Percentiles rank a stretch among this genome's conserved stretches.
These are phyloP conservation scores for Craniophora ligustri DNA, from an alignment of 2,888 invertebrate species.

Conservation along the genomic window DNA sequence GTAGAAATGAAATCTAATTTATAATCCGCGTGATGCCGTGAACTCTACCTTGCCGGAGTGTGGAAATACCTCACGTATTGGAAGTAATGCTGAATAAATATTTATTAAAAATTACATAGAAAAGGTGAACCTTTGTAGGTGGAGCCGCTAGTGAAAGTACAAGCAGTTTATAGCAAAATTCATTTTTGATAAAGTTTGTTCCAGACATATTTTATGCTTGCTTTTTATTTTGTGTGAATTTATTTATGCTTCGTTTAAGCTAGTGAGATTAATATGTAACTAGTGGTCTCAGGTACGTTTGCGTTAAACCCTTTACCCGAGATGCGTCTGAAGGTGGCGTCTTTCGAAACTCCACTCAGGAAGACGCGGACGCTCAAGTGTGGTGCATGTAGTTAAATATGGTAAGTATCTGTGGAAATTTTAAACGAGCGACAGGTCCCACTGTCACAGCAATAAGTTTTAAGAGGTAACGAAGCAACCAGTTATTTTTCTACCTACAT, in stretches of 20 bases:
- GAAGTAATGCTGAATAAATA: constrained; percentile 78
- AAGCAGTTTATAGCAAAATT: constrained; percentile 42
- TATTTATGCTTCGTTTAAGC: constrained; percentile 1
- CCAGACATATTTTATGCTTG: constrained; percentile 19
- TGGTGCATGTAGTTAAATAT: constrained; percentile 12
- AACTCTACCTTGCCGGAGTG: constrained; percentile 58
- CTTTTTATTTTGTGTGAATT: constrained; percentile 20
- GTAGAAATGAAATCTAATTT: constrained; percentile 74
- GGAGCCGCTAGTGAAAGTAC: constrained; percentile 38
- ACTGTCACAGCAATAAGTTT: constrained; percentile 18
- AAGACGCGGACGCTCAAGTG: constrained; percentile 23
- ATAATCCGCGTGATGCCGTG: constrained; percentile 67
- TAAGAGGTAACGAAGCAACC: constrained; percentile 17
- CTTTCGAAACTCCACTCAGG: constrained; percentile 20
- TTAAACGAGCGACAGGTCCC: constrained; percentile 24
- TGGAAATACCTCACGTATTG: constrained; percentile 67
- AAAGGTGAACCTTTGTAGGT: constrained; percentile 51
- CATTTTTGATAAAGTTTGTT: constrained; percentile 42
- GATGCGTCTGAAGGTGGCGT: not conserved
- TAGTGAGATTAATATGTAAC: not conserved
- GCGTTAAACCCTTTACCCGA: constrained; percentile 5
- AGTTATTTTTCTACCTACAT: constrained; percentile 7
- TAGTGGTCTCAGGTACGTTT: not conserved
- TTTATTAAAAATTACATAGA: constrained; percentile 82
- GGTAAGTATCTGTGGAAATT: constrained; percentile 14